These are phyloP conservation scores for Percina caprodes DNA, from an alignment of 2,113 vertebrate species.

Conservation along the genomic window DNA sequence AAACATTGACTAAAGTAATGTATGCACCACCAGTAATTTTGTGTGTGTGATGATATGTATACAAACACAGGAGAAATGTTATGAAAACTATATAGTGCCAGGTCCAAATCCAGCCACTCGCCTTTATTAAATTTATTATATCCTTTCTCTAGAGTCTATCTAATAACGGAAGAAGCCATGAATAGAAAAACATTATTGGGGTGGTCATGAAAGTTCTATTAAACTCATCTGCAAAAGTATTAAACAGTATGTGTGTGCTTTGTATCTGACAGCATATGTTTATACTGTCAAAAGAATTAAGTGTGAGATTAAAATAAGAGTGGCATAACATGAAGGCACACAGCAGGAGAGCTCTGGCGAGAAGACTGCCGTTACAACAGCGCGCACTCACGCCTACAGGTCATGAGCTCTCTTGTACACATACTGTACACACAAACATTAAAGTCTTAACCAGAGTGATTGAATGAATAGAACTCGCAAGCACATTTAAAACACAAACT, in stretches of 20 bases:
- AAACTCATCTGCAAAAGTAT: neutral
- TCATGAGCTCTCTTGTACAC: constrained; percentile 1
- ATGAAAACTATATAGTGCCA: neutral
- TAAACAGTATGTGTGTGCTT: constrained; percentile 18
- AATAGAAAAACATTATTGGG: neutral
- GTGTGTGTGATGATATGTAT: neutral
- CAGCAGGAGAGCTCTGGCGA: constrained; percentile 37
- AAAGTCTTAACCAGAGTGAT: neutral
- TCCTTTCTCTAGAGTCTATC: neutral
- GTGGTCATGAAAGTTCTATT: neutral
- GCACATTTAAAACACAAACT: neutral
- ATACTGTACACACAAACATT: neutral
- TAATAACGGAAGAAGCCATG: neutral
- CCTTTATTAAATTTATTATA: neutral
- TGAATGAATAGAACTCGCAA: constrained; percentile 17
- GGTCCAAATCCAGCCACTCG: neutral
- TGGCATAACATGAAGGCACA: constrained; percentile 30
- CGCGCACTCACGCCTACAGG: neutral
- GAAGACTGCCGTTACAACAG: neutral
- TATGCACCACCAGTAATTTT: neutral
- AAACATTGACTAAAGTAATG: neutral
- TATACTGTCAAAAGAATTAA: constrained; percentile 37
- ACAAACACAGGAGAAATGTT: neutral
- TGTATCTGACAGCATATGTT: constrained; percentile 17
- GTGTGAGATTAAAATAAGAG: constrained; percentile 38